phyloP scores from a whole-genome alignment of 2,888 invertebrate genomes.

The Lasioglossum marginatum region DNA sequence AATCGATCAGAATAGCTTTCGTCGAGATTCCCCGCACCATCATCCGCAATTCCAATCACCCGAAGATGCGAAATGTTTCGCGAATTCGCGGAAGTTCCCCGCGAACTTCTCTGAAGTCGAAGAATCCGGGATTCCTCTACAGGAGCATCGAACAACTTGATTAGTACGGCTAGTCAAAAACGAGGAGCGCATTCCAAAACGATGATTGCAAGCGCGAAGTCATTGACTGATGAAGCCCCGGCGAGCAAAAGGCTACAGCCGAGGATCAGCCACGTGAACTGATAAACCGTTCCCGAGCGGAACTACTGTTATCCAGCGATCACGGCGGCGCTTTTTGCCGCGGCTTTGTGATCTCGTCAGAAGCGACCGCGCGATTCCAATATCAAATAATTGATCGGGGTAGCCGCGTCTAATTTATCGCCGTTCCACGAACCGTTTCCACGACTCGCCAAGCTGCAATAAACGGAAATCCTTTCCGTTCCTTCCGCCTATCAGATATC shows the following conservation, averaged over 20 bases:
- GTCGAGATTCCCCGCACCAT: not conserved
- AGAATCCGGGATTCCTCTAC: no score
- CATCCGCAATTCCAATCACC: not conserved
- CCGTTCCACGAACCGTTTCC: conserved; percentile 20
- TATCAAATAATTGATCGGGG: conserved; percentile 61
- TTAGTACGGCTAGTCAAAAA: not conserved
- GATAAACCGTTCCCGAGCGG: conserved; percentile 28
- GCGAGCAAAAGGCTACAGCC: not conserved
- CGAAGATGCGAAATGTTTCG: not conserved
- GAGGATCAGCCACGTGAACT: not conserved
- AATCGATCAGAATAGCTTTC: not conserved
- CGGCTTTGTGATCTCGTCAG: conserved; percentile 33
- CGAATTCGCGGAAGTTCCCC: not conserved
- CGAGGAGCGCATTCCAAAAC: not conserved
- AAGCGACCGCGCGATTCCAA: conserved; percentile 30
- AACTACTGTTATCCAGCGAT: conserved; percentile 43
- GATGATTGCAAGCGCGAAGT: not conserved
- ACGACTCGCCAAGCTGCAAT: conserved; percentile 4
- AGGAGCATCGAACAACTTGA: not conserved
- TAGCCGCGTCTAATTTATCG: conserved; percentile 42
- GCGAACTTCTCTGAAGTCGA: not conserved
- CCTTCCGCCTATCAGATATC: conserved; percentile 20
- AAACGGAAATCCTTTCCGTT: conserved; percentile 34
- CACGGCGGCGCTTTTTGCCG: conserved; percentile 31
- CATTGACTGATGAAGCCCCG: conserved; percentile 31